Percentiles rank a stretch among this genome's conserved stretches.
Conservation (phyloP, 2,113 vertebrate species). For the Boulengeromyrus knoepffleri region DNA sequence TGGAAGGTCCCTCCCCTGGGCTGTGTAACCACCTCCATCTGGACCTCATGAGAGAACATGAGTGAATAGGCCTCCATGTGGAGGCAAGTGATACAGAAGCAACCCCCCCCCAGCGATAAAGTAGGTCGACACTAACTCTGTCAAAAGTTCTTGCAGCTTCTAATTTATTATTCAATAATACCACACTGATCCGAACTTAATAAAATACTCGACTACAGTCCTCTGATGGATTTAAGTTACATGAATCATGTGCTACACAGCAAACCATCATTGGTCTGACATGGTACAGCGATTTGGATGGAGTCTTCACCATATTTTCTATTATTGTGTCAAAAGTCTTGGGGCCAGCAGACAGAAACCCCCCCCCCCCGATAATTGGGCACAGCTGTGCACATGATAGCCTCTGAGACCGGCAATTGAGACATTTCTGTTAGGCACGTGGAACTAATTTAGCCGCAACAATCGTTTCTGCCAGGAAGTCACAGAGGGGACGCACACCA, state of each 20-base stretch:
- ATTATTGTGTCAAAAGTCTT: not conserved
- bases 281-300: not conserved
- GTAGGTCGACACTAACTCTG: not conserved
- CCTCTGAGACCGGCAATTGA: slow-evolving; percentile 24
- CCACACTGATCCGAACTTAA: not conserved
- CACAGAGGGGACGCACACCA: not conserved
- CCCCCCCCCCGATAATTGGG: slow-evolving; percentile 1
- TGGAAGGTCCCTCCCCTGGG: slow-evolving; percentile 56
- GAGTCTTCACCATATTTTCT: not conserved
- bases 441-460: slow-evolving; percentile 40
- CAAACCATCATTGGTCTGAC: not conserved
- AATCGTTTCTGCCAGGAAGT: slow-evolving; percentile 26
- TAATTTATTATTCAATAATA: not conserved
- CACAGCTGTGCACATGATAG: slow-evolving; percentile 20
- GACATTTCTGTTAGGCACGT: slow-evolving; percentile 46
- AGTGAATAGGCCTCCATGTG: slow-evolving; percentile 39
- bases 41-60: slow-evolving; percentile 39
- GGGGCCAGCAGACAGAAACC: not conserved
- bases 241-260: not conserved
- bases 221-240: not conserved
- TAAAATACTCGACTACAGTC: not conserved
- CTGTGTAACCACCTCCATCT: slow-evolving; percentile 63
- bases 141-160: not conserved
- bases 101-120: slow-evolving; percentile 11
- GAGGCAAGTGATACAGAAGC: slow-evolving; percentile 47